These are phyloP conservation scores for Suillia variegata DNA, from an alignment of 2,888 invertebrate genomes.

Conservation along the genomic window DNA sequence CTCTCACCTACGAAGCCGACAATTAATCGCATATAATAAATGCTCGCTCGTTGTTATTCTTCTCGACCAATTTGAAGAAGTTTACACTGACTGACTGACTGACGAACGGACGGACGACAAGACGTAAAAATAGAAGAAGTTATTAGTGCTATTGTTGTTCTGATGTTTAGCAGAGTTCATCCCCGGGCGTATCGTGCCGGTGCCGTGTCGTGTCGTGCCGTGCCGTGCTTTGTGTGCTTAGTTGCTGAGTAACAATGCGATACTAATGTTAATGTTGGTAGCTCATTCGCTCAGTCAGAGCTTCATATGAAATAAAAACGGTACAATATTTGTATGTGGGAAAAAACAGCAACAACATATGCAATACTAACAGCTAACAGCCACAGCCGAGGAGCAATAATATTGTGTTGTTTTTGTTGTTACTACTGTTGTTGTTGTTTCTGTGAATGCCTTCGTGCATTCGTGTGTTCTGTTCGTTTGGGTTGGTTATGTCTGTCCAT, in stretches of 20 bases:
- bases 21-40: too few relatives aligned
- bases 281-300: slow-evolving; percentile 17
- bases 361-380: slow-evolving; percentile 14
- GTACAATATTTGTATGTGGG: slow-evolving; percentile 41
- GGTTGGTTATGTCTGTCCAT: slow-evolving; percentile 9
- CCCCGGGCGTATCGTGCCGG: too few relatives aligned
- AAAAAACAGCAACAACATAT: slow-evolving; percentile 11
- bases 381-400: slow-evolving; percentile 25
- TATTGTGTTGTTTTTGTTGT: slow-evolving; percentile 42
- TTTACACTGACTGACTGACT: too few relatives aligned
- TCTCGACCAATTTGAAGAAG: too few relatives aligned
- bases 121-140: too few relatives aligned
- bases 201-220: not conserved
- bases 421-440: slow-evolving; percentile 15
- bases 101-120: too few relatives aligned
- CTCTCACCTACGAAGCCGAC: too few relatives aligned
- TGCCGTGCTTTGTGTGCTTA: slow-evolving; percentile 34
- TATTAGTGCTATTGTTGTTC: too few relatives aligned
- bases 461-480: not conserved
- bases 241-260: slow-evolving; percentile 52
- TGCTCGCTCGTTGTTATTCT: too few relatives aligned
- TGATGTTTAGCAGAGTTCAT: too few relatives aligned
- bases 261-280: slow-evolving; percentile 46
- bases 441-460: not conserved
- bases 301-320: slow-evolving; percentile 56